A percentile compares a stretch with the other conserved stretches of the same genome.
Evolutionary conservation across 1,140 invertebrate genomes (phyloP).

Genomic region (Mya arenaria): DNA sequence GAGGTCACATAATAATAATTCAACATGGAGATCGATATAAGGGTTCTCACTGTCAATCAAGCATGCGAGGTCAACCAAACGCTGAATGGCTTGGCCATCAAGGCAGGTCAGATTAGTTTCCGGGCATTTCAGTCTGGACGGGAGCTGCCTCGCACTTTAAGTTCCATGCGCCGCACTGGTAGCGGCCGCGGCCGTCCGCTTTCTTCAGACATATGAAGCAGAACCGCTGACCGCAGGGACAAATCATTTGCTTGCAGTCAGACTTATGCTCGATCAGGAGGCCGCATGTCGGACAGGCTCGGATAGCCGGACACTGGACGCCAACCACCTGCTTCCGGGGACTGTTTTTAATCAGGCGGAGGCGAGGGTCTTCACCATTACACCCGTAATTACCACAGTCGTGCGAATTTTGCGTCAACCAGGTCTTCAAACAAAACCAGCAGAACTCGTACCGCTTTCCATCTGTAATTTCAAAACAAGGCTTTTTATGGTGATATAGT

Average conservation of each 20-base stretch:
- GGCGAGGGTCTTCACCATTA: constrained; percentile 42
- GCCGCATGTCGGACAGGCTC: constrained; percentile 50
- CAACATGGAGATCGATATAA: too few species aligned
- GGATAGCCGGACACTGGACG: constrained; percentile 43
- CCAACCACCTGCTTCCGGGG: constrained; percentile 26
- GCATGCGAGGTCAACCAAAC: too few species aligned
- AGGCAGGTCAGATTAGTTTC: not conserved
- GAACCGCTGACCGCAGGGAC: constrained; percentile 52
- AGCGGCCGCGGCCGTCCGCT: not conserved
- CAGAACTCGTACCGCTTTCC: constrained; percentile 51
- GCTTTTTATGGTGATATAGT: too few species aligned
- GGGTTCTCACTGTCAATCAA: too few species aligned
- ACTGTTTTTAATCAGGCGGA: constrained; percentile 30
- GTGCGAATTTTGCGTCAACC: not conserved
- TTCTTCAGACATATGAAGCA: constrained; percentile 60
- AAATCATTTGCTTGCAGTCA: constrained; percentile 56
- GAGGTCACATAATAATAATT: too few species aligned
- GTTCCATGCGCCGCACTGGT: constrained; percentile 43
- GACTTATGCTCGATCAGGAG: constrained; percentile 50
- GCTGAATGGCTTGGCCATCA: too few species aligned
- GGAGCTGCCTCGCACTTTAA: constrained; percentile 24
- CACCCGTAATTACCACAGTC: constrained; percentile 51
- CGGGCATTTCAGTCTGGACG: constrained; percentile 36
- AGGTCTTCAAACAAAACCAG: constrained; percentile 50
- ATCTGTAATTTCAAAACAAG: too few species aligned